These are phyloP conservation scores for Cerceris rybyensis DNA, from an alignment of 2,888 invertebrate genomes.

Conservation along the genomic window DNA sequence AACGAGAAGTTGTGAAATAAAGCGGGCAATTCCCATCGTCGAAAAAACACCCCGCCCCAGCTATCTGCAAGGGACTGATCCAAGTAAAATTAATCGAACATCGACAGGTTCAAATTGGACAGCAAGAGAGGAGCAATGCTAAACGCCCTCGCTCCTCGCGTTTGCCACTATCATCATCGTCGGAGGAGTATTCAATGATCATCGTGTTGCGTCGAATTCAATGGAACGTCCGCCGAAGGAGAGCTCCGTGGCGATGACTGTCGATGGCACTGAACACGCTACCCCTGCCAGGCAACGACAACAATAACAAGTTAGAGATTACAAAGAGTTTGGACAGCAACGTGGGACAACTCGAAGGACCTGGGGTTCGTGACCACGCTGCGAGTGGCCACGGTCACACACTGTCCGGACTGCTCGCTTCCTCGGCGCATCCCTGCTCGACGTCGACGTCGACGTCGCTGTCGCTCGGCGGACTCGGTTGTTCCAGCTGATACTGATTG, in stretches of 20 bases:
- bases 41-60: too few species aligned
- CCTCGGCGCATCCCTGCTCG: constrained; percentile 64
- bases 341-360: constrained; percentile 50
- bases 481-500: constrained; percentile 63
- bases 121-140: too few species aligned
- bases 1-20: too few species aligned
- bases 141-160: too few species aligned
- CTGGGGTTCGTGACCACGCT: constrained; percentile 51
- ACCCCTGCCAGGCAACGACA: constrained; percentile 56
- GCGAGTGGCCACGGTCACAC: constrained; percentile 69
- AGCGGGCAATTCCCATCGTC: too few species aligned
- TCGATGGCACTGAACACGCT: constrained; percentile 60
- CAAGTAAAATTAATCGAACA: too few species aligned
- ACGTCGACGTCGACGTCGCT: constrained; percentile 56
- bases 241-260: constrained; percentile 46
- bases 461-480: constrained; percentile 75
- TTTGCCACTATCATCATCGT: too few species aligned
- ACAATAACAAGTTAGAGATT: constrained; percentile 57
- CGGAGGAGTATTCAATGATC: too few species aligned
- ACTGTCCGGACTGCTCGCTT: constrained; percentile 75
- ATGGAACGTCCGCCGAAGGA: not conserved
- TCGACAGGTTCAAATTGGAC: too few species aligned
- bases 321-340: constrained; percentile 50
- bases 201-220: not conserved
- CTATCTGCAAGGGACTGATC: too few species aligned